phyloP scores from a whole-genome alignment of 1,140 invertebrate species.

The Drosophila serrata region DNA sequence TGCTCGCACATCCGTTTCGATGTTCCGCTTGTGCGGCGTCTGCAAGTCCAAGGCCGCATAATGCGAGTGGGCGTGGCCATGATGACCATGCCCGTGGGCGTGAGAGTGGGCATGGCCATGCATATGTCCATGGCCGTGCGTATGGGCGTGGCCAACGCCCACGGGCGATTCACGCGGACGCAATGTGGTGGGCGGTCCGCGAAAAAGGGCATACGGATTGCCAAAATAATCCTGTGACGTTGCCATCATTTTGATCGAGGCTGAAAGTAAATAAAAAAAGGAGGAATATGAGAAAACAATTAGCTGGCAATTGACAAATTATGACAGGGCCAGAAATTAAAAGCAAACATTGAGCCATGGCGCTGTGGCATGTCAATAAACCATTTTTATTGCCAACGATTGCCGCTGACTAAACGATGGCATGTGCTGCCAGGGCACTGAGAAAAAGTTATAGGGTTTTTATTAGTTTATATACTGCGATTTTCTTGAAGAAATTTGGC shows the following conservation, averaged over 20 bases:
- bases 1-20: slow-evolving; percentile 71
- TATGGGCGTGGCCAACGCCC: slow-evolving; percentile 62
- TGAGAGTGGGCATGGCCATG: slow-evolving; percentile 48
- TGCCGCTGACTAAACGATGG: slow-evolving; percentile 68
- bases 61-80: slow-evolving; percentile 51
- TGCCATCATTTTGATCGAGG: slow-evolving; percentile 73
- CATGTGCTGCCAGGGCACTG: slow-evolving; percentile 20
- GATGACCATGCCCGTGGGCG: slow-evolving; percentile 25
- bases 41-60: slow-evolving; percentile 79
- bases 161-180: slow-evolving; percentile 76
- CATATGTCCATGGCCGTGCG: slow-evolving; percentile 35
- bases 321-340: slow-evolving; percentile 54
- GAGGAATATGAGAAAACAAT: slow-evolving; percentile 39
- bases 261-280: slow-evolving; percentile 31
- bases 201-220: slow-evolving; percentile 82
- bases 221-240: slow-evolving; percentile 84
- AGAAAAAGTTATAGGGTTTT: too few species aligned
- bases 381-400: slow-evolving; percentile 60
- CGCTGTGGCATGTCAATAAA: slow-evolving; percentile 65
- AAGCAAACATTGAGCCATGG: slow-evolving; percentile 58
- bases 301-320: slow-evolving; percentile 58
- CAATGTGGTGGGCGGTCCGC: slow-evolving; percentile 77
- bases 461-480: too few species aligned
- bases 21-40: slow-evolving; percentile 76
- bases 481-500: neutral